Conservation (phyloP, 2,797 vertebrate species). For the Naso thynnoides region DNA sequence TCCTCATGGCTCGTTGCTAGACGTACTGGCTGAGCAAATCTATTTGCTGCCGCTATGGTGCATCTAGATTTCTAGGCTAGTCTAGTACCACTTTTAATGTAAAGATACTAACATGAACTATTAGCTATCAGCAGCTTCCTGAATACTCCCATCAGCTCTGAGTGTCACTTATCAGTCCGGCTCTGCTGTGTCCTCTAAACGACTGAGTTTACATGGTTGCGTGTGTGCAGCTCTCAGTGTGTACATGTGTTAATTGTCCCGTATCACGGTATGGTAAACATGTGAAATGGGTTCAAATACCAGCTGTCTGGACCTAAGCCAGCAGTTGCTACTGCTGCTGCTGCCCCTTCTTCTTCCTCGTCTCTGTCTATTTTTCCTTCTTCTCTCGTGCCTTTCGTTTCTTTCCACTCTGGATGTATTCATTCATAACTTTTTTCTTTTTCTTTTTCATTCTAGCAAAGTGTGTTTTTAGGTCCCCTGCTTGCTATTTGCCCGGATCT, state of each 20-base stretch:
- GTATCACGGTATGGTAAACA: slow-evolving; percentile 70
- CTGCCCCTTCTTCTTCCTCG: slow-evolving; percentile 15
- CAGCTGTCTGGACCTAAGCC: slow-evolving; percentile 66
- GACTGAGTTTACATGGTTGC: slow-evolving; percentile 23
- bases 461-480: slow-evolving; percentile 48
- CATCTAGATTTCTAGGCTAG: too few relatives aligned
- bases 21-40: too few relatives aligned
- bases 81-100: too few relatives aligned
- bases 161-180: neutral
- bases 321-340: slow-evolving; percentile 23
- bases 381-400: slow-evolving; percentile 5
- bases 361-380: slow-evolving; percentile 1
- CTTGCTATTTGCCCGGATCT: slow-evolving; percentile 17
- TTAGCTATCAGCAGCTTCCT: neutral
- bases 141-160: neutral
- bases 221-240: slow-evolving; percentile 49
- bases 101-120: neutral
- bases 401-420: slow-evolving; percentile 20
- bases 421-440: slow-evolving; percentile 32
- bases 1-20: too few relatives aligned
- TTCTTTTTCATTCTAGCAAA: neutral
- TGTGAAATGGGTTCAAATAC: slow-evolving; percentile 63
- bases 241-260: slow-evolving; percentile 65
- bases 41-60: too few relatives aligned
- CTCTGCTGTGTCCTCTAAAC: neutral